Evolutionary conservation across 2,113 vertebrate species (phyloP).

Genomic region (Sinosuthora webbiana): DNA sequence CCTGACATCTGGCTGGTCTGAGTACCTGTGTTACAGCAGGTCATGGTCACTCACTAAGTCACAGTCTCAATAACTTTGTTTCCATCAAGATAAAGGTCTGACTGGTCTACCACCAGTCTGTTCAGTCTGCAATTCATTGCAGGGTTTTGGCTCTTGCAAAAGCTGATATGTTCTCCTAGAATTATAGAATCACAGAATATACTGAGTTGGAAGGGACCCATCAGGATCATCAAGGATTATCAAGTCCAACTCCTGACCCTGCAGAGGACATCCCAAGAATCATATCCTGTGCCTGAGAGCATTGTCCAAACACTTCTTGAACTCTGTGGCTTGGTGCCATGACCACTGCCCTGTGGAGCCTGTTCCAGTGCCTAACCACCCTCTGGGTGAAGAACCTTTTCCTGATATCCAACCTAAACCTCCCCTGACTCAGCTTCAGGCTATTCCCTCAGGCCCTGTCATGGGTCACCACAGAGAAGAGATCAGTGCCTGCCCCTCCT

Average conservation of each 20-base stretch:
- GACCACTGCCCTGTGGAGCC: neutral
- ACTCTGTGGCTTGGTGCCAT: neutral
- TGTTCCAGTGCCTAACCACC: neutral
- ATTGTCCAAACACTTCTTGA: neutral
- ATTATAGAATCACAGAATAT: neutral
- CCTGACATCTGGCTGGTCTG: neutral
- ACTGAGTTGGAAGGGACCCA: neutral
- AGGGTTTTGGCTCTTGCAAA: neutral
- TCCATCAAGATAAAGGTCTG: neutral
- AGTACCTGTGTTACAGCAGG: neutral
- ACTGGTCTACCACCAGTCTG: no score
- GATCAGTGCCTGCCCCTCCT: neutral
- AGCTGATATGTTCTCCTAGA: neutral
- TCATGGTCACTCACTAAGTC: neutral
- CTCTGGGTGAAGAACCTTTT: neutral
- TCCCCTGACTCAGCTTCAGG: neutral
- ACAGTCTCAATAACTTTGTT: neutral
- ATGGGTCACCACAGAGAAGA: rapidly evolving
- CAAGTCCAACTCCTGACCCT: neutral
- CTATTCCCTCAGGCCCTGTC: rapidly evolving
- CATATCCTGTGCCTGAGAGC: neutral
- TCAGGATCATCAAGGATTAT: neutral
- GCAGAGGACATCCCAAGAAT: neutral
- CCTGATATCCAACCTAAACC: neutral
- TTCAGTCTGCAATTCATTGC: neutral